A percentile compares a stretch with the other conserved stretches of the same genome.
Conservation (phyloP, 2,888 invertebrate species). For the Dione juno region DNA sequence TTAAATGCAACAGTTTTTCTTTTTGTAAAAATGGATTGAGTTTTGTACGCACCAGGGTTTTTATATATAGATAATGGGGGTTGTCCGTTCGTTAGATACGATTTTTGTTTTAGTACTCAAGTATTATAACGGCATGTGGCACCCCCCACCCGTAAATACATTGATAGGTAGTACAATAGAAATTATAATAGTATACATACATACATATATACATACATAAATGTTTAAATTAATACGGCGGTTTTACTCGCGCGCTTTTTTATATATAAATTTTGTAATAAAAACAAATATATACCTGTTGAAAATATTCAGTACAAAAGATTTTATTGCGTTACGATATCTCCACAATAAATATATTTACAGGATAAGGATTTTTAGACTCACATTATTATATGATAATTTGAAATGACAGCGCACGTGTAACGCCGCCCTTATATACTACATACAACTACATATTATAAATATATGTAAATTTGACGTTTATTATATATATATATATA, state of each 20-base stretch:
- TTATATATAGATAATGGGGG: slow-evolving; percentile 20
- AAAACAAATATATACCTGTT: slow-evolving; percentile 16
- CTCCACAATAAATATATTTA: slow-evolving; percentile 22
- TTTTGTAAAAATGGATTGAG: slow-evolving; percentile 43
- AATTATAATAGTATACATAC: slow-evolving; percentile 33
- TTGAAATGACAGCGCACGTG: neutral
- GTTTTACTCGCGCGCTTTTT: neutral
- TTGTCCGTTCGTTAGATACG: neutral
- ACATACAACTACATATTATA: slow-evolving; percentile 4
- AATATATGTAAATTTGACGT: neutral
- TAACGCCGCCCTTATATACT: neutral
- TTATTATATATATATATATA: slow-evolving; percentile 1
- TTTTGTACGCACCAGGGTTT: slow-evolving; percentile 42
- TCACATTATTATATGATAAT: neutral
- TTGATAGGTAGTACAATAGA: slow-evolving; percentile 36
- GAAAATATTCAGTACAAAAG: slow-evolving; percentile 12
- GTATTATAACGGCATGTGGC: neutral
- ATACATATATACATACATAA: neutral
- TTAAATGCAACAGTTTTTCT: slow-evolving; percentile 58
- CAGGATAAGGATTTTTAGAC: slow-evolving; percentile 3
- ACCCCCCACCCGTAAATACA: slow-evolving; percentile 8
- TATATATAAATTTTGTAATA: slow-evolving; percentile 21
- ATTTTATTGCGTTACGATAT: slow-evolving; percentile 18
- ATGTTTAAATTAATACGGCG: slow-evolving; percentile 12
- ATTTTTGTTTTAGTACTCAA: slow-evolving; percentile 11